phyloP scores from a whole-genome alignment of 2,888 invertebrate species.

The Oithona nana region DNA sequence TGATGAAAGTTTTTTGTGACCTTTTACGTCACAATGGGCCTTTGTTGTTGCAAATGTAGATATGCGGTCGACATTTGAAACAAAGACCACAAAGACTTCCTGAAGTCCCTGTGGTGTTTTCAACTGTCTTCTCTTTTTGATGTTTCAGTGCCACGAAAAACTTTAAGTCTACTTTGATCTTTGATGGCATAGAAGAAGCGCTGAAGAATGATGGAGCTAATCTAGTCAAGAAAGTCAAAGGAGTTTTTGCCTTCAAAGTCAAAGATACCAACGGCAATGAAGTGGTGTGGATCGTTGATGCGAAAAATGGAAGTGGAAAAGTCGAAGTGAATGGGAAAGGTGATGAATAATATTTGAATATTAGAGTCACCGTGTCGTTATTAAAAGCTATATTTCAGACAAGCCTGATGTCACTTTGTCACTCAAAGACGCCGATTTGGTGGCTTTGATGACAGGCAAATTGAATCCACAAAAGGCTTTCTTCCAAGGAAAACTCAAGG shows the following conservation, averaged over 20 bases:
- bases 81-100: too few relatives aligned
- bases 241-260: conserved; percentile 74
- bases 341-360: neutral
- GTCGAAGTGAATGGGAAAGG: conserved; percentile 43
- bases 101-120: neutral
- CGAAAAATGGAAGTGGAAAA: conserved; percentile 69
- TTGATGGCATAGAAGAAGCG: conserved; percentile 58
- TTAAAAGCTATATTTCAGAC: too few relatives aligned
- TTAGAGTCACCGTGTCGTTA: neutral
- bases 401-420: conserved; percentile 79
- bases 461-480: conserved; percentile 80
- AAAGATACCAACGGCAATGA: conserved; percentile 56
- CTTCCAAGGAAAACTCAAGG: conserved; percentile 74
- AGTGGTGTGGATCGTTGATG: conserved; percentile 80
- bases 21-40: too few relatives aligned
- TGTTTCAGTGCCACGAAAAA: conserved; percentile 20
- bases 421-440: conserved; percentile 68
- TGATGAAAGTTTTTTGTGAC: too few relatives aligned
- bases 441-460: conserved; percentile 69
- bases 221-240: conserved; percentile 52
- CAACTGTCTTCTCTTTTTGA: neutral
- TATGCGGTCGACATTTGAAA: too few relatives aligned
- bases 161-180: conserved; percentile 60
- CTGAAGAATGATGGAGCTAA: conserved; percentile 61
- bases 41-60: too few relatives aligned